These are phyloP conservation scores for Drosophila lutescens DNA, from an alignment of 2,888 invertebrate species.

Conservation along the genomic window DNA sequence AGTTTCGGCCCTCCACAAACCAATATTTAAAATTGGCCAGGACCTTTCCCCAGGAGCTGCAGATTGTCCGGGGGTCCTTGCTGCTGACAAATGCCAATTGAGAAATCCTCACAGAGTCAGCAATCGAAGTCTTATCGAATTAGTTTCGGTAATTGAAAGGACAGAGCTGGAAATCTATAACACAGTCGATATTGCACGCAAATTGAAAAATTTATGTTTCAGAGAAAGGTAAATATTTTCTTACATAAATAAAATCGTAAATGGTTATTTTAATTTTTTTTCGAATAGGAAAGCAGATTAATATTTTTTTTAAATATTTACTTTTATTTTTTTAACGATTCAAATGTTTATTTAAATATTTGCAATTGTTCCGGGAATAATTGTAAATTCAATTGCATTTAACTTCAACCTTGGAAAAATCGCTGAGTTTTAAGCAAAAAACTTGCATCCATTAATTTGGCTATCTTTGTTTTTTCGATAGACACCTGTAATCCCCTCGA, in stretches of 20 bases:
- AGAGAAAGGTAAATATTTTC: not conserved
- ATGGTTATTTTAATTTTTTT: too few relatives aligned
- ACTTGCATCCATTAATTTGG: not conserved
- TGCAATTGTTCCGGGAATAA: too few relatives aligned
- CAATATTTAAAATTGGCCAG: constrained; percentile 60
- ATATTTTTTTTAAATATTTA: too few relatives aligned
- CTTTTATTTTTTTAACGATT: too few relatives aligned
- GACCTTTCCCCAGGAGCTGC: constrained; percentile 3
- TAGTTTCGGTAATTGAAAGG: constrained; percentile 27
- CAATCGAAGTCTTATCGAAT: constrained; percentile 38
- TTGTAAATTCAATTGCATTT: too few relatives aligned
- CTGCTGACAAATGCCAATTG: constrained; percentile 63
- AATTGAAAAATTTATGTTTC: not conserved
- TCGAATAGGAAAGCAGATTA: too few relatives aligned
- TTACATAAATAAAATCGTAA: not conserved
- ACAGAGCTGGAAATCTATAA: constrained; percentile 11
- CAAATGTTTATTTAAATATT: too few relatives aligned
- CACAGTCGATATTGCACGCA: constrained; percentile 9
- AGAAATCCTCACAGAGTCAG: constrained; percentile 51
- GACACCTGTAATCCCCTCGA: not conserved
- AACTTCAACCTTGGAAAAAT: too few relatives aligned
- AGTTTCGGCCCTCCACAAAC: constrained; percentile 25
- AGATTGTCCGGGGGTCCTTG: constrained; percentile 1
- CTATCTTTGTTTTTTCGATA: not conserved
- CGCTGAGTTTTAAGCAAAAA: not conserved